Evolutionary conservation across 2,113 vertebrate species (phyloP), one percentile per base, ranked within the genome.

Genomic region (Heteronetta atricapilla): DNA sequence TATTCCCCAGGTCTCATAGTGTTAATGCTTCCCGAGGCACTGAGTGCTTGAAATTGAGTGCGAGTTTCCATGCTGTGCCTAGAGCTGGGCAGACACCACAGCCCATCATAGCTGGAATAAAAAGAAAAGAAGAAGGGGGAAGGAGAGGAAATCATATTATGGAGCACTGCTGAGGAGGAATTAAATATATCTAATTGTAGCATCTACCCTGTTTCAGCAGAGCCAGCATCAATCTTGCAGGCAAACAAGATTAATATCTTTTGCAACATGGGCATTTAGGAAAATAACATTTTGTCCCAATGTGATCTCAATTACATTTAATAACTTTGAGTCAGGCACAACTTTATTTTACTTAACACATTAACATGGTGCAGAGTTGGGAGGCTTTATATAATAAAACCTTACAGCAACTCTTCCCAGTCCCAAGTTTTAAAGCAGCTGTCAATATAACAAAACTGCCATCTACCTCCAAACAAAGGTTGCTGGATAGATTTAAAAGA

Each of bases 181-280:
- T 95, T 96, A 96, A 96, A 94, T 96, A 60, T 78, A 91, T 94
- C 94, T 97, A 97, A 97, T 96, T 96, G 96, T 95, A 94, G 93
- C 89, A 92, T 89, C 93, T 94, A 86, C 86, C 44, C 72, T 83
- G 50, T 87, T 95, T 96, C 93, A 94, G 92, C 94, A 95, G 68
- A 94, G 93, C 92, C 90, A 91, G 94, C 94, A 97, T 97, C 96
- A 95, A 90, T 97, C 95, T 97, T 94, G 80, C 70, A 70, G 92
- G 95, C 89, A 97, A 97, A 97, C 85, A 90, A 95, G 94, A 97
- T 97, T 97, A 97, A 96, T 97, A 91, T 69, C 78, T 94, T 94
- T 82, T 93, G 93, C 90, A 96, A 82, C 90, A 80, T 31, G 94
- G 84, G 95, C 95, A 97, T 97, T 96, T 95, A 96, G 88, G 94